Evolutionary conservation across 2,113 vertebrate genomes (phyloP).

Genomic region (Mugil cephalus): DNA sequence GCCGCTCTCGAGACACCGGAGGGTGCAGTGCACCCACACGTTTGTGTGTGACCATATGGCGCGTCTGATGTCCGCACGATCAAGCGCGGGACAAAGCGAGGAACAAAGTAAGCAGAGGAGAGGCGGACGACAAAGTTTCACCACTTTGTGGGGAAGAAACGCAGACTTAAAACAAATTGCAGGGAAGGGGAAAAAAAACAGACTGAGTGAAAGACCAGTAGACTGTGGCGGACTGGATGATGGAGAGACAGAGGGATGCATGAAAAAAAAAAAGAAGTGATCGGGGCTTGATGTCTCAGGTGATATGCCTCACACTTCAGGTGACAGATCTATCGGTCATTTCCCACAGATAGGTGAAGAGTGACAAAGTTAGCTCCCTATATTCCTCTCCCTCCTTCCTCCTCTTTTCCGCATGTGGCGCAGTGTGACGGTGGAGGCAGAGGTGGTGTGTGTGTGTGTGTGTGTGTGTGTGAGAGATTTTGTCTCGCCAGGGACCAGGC

Average conservation of each 20-base stretch:
- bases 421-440: slow-evolving; percentile 64
- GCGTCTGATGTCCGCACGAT: slow-evolving; percentile 61
- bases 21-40: slow-evolving; percentile 8
- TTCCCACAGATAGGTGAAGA: slow-evolving; percentile 43
- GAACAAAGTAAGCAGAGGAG: slow-evolving; percentile 26
- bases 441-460: slow-evolving; percentile 57
- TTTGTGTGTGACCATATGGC: slow-evolving; percentile 60
- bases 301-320: slow-evolving; percentile 39
- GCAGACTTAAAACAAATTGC: slow-evolving; percentile 17
- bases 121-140: slow-evolving; percentile 64
- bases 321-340: slow-evolving; percentile 61
- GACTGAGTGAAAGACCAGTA: slow-evolving; percentile 45
- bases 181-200: slow-evolving; percentile 21
- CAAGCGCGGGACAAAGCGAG: slow-evolving; percentile 39
- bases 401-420: slow-evolving; percentile 50
- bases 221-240: slow-evolving; percentile 46
- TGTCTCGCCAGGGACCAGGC: slow-evolving; percentile 65
- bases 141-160: slow-evolving; percentile 41
- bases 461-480: slow-evolving; percentile 31
- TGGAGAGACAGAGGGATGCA: slow-evolving; percentile 23
- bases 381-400: slow-evolving; percentile 16
- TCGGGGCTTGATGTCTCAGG: slow-evolving; percentile 31
- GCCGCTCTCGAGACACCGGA: slow-evolving; percentile 39
- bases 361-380: slow-evolving; percentile 44
- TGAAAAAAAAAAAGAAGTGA: slow-evolving; percentile 26